Conservation (phyloP, 2,888 invertebrate genomes). For the Neuroscelio doddi region DNA sequence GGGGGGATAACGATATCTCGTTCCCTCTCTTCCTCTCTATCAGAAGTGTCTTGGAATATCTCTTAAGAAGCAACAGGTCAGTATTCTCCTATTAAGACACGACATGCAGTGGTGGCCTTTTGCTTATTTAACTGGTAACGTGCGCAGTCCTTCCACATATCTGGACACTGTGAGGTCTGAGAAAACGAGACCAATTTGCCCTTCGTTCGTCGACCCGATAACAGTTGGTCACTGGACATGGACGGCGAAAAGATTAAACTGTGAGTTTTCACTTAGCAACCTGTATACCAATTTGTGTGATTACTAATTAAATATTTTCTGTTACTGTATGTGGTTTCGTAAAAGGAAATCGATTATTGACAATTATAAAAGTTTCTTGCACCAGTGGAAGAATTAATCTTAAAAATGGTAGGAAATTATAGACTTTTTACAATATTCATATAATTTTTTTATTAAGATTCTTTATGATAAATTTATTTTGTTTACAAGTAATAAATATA, state of each 20-base stretch:
- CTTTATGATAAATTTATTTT: no score
- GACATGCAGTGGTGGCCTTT: conserved; percentile 52
- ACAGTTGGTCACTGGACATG: conserved; percentile 51
- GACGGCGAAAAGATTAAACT: conserved; percentile 66
- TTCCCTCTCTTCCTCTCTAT: conserved; percentile 44
- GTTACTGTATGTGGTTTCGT: neutral
- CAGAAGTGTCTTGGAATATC: conserved; percentile 57
- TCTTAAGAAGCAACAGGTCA: conserved; percentile 52
- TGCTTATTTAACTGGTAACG: conserved; percentile 63
- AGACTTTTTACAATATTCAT: no score
- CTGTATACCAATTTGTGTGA: no score
- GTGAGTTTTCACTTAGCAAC: no score
- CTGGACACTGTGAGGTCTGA: conserved; percentile 26
- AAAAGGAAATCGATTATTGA: neutral
- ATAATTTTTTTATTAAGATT: no score
- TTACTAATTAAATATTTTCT: conserved; percentile 6
- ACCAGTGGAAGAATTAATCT: neutral
- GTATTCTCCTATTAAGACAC: conserved; percentile 51
- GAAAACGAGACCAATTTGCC: conserved; percentile 33
- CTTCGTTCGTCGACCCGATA: conserved; percentile 21
- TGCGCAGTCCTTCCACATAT: conserved; percentile 50
- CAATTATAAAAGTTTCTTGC: neutral
- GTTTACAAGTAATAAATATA: no score
- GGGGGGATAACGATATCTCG: conserved; percentile 47
- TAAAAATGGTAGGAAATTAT: no score